Evolutionary conservation across 2,113 vertebrate species (phyloP), one percentile per base, ranked within the genome.

Genomic region (Semicossyphus pulcher): DNA sequence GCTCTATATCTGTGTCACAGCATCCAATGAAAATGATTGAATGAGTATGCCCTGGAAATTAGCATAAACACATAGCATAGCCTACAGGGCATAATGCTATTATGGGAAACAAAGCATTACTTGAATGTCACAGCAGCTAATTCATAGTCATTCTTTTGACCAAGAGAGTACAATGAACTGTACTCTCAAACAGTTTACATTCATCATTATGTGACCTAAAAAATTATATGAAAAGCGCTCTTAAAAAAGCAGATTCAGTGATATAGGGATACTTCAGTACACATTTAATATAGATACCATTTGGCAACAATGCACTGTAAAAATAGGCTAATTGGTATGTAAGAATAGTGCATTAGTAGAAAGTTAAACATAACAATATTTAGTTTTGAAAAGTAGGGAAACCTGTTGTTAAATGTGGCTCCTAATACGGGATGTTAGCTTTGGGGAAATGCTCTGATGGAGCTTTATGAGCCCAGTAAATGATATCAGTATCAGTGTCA

Each of bases 1-100:
- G 67, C 59, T 73, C 36, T 77, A 45, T 45, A 67, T 63, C 53
- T 72, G 47, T 68, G 56, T 84, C 44, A 84, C 39, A 49, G 18
- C 48, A 59, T 15, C 29, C 49, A 18, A 70, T 44, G 4, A 23
- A 10, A n/a, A 41, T 18, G 48, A 26, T 48, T 57, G 10, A 34
- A 61, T 31, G 11, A 41, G 7, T 37, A 37, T 15, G 23, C 18
- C 67, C 42, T 25, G 29, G 10, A 11, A 68, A 56, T 69, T 32
- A 65, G 20, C 5, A 48, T 7, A 74, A 72, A 76, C 41, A 51
- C 2, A 5, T 11, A 37, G 58, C 28, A 58, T 29, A 28, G 20
- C 29, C 14, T 41, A 23, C 14, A 47, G 25, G 32, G 21, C 20
- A 69, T 47, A 47, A 10, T 4, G 15, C 8, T 26, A 36, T 56